Evolutionary conservation across 1,140 invertebrate species (phyloP), one percentile per base, ranked within the genome.

Genomic region (Dysdera silvatica): DNA sequence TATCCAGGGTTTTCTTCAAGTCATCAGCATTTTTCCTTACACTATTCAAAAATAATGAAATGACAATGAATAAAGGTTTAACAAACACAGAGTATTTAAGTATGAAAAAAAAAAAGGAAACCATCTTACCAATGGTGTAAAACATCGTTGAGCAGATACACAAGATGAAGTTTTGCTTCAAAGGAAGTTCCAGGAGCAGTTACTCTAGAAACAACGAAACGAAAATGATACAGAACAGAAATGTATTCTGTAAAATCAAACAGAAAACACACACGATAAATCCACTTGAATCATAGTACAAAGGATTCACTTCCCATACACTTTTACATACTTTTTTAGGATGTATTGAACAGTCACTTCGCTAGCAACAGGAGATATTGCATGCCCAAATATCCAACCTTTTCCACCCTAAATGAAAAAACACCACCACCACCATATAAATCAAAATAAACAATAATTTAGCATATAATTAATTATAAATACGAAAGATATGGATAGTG

Each of bases 101-200:
- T 63, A 26, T 28, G 18, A 65, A 26, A 26, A 28, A n/a, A 32
- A 26, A 3, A 2, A 56, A 24, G 10, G 16, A 45, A 26, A 1
- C 1, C 7, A 20, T 24, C 41, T 87, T 84, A 95, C 92, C 94
- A 97, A 79, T 98, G 93, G 80, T 97, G 93, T 51, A 97, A 80
- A 31, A 97, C 86, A 82, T 98, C 95, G 81, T 98, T 98, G 67
- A 98, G 89, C 71, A 98, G 82, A 80, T 98, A 98, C 75, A 98
- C 95, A 73, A 97, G 85, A 80, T 98, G 93, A 54, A 98, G 83
- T 79, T 94, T 91, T 76, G 91, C 85, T 68, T 85, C 84, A 82
- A 96, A 96, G 63, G 83, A 81, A 51, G 85, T 85, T 66, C 85
- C 86, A 61, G 82, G 82, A 72, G 85, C 81, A 70, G 87, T 85